A percentile compares a stretch with the other conserved stretches of the same genome.
phyloP scores from a whole-genome alignment of 2,113 vertebrate genomes.

The Artemisiospiza belli region DNA sequence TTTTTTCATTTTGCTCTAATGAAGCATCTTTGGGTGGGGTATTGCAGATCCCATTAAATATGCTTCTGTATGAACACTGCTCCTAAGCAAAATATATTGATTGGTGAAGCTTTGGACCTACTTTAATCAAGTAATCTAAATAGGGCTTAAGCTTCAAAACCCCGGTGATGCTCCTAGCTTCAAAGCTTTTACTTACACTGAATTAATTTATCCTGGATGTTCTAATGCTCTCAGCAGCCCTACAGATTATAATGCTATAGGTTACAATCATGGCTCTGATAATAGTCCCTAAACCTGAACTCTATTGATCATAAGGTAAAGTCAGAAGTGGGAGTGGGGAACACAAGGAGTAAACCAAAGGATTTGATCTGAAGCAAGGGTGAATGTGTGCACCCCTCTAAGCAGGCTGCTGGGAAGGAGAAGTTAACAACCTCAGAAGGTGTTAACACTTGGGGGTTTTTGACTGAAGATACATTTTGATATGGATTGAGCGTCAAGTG shows the following conservation, averaged over 20 bases:
- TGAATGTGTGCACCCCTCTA: background rate
- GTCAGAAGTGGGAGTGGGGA: background rate
- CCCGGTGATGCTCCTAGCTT: conserved; percentile 67
- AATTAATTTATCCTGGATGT: conserved; percentile 76
- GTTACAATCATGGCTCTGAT: conserved; percentile 60
- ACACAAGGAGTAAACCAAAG: conserved; percentile 17
- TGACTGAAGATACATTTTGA: background rate
- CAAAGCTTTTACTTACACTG: conserved; percentile 76
- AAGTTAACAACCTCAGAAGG: background rate
- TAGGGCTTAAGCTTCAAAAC: conserved; percentile 78
- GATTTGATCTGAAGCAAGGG: conserved; percentile 1
- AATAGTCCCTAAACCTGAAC: conserved; percentile 60
- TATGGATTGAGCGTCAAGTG: background rate
- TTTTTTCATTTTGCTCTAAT: conserved; percentile 55
- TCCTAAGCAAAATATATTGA: conserved; percentile 78
- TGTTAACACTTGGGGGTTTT: background rate
- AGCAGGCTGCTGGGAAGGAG: background rate
- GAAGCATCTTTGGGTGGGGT: conserved; percentile 11
- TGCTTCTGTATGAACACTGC: conserved; percentile 65
- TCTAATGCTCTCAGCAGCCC: conserved; percentile 70
- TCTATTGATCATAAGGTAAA: conserved; percentile 63
- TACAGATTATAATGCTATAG: conserved; percentile 72
- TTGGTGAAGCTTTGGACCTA: conserved; percentile 68
- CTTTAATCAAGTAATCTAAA: conserved; percentile 83
- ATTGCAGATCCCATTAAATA: conserved; percentile 57